phyloP scores from a whole-genome alignment of 2,888 invertebrate genomes.

The Tromatobia lineatoria region DNA sequence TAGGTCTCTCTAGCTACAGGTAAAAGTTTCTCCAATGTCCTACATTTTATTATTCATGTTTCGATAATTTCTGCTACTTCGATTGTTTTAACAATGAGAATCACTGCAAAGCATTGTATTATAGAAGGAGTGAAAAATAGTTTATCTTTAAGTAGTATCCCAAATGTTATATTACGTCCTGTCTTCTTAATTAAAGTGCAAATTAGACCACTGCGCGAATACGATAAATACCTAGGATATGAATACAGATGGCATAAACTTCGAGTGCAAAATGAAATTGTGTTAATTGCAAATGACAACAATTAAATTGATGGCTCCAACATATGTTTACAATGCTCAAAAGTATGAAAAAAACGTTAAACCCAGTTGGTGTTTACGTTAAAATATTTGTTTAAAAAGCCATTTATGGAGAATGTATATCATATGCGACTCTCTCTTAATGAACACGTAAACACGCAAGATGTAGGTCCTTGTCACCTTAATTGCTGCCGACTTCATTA shows the following conservation, averaged over 20 bases:
- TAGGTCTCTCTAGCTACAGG: slow-evolving; percentile 38
- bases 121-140: neutral
- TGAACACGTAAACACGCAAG: neutral
- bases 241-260: too few relatives aligned
- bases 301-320: neutral
- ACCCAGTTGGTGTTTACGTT: neutral
- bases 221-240: too few relatives aligned
- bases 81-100: slow-evolving; percentile 37
- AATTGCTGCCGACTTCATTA: slow-evolving; percentile 61
- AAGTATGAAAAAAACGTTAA: neutral
- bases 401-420: neutral
- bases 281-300: neutral
- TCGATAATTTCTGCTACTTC: slow-evolving; percentile 32
- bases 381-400: neutral
- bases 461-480: slow-evolving; percentile 30
- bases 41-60: slow-evolving; percentile 46
- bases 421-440: neutral
- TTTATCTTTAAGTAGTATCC: neutral
- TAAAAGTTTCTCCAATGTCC: slow-evolving; percentile 27
- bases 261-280: neutral
- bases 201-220: neutral
- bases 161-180: neutral
- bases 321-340: neutral
- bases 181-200: neutral
- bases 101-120: neutral